phyloP scores from a whole-genome alignment of 1,140 invertebrate genomes.

The Eumaeus atala region DNA sequence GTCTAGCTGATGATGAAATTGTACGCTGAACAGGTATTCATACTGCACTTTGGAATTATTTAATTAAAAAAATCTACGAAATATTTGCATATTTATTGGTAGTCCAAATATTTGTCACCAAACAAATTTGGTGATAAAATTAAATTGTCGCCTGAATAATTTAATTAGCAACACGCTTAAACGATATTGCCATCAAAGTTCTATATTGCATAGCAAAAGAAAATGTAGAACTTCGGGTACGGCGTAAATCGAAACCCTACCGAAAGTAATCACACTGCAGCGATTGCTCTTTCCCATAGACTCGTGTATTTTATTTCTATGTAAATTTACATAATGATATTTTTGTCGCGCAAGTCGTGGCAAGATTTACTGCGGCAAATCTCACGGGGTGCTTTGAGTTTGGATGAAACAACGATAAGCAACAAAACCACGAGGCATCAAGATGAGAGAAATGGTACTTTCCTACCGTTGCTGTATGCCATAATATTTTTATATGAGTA shows the following conservation, averaged over 20 bases:
- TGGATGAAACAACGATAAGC: conserved; percentile 21
- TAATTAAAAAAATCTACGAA: neutral
- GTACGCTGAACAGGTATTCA: no score
- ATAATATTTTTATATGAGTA: no score
- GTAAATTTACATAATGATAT: conserved; percentile 73
- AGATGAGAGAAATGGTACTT: neutral
- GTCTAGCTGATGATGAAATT: no score
- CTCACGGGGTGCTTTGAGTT: conserved; percentile 33
- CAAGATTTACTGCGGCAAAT: conserved; percentile 49
- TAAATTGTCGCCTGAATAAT: no score
- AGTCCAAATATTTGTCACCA: neutral
- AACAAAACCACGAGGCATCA: conserved; percentile 6
- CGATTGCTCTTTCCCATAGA: conserved; percentile 30
- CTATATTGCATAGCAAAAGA: neutral
- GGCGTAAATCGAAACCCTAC: neutral
- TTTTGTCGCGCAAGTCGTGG: conserved; percentile 61
- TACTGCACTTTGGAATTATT: neutral
- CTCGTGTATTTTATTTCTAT: conserved; percentile 61
- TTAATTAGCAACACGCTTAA: neutral
- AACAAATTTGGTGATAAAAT: no score
- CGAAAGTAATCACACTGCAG: conserved; percentile 1
- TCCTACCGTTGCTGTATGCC: no score
- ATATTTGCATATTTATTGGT: conserved; percentile 5
- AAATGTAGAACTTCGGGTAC: neutral
- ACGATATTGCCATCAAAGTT: neutral